A percentile compares a stretch with the other conserved stretches of the same genome.
Conservation (phyloP, 2,797 vertebrate genomes). For the Tragelaphus eurycerus region DNA sequence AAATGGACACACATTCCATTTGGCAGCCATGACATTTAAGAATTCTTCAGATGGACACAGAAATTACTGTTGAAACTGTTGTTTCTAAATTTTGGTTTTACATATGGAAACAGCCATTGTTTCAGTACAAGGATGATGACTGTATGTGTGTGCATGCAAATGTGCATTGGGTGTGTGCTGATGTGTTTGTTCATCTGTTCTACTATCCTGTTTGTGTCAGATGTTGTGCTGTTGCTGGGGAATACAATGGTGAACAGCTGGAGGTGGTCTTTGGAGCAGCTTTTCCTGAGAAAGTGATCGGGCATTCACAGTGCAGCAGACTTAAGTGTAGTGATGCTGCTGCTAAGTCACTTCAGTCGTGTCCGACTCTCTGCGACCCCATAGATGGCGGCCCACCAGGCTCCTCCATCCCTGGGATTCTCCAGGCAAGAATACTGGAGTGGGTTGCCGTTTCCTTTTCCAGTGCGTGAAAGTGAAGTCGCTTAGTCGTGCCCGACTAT, state of each 20-base stretch:
- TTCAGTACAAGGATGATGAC: neutral
- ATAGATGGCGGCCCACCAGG: too few species aligned
- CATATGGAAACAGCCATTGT: neutral
- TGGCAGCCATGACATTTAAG: conserved; percentile 59
- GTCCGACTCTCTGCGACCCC: too few species aligned
- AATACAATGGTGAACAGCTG: neutral
- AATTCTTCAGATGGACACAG: conserved; percentile 52
- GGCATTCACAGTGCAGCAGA: neutral
- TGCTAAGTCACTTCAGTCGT: too few species aligned
- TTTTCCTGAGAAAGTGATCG: neutral
- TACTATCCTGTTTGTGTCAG: accelerated
- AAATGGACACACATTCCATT: conserved; percentile 38
- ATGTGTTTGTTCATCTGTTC: neutral
- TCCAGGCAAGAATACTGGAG: too few species aligned
- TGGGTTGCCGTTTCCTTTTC: too few species aligned
- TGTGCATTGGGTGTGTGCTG: accelerated
- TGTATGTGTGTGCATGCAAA: neutral
- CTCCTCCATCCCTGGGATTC: too few species aligned
- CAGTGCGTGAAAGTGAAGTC: too few species aligned
- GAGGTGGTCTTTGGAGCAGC: neutral
- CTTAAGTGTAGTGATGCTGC: neutral
- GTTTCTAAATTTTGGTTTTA: conserved; percentile 39
- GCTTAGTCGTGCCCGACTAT: too few species aligned
- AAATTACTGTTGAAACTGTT: conserved; percentile 39
- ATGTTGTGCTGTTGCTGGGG: neutral